A percentile compares a stretch with the other conserved stretches of the same genome.
Conservation (phyloP, 2,797 vertebrate genomes). For the Sebastiscus tertius region DNA sequence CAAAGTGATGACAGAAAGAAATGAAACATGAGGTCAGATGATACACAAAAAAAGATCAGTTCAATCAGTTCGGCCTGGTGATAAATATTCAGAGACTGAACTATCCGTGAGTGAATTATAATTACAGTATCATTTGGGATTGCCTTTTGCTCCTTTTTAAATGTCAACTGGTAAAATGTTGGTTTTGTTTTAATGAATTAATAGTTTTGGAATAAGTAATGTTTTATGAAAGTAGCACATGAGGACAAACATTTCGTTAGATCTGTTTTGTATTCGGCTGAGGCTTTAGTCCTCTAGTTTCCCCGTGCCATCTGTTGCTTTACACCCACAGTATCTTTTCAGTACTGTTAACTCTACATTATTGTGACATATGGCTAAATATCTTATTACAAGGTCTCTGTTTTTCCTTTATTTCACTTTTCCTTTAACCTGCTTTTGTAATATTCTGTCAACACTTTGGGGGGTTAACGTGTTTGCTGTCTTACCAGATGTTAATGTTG, state of each 20-base stretch:
- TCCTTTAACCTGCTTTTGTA: not conserved
- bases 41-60: not conserved
- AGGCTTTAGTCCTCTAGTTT: not conserved
- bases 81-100: conserved; percentile 21
- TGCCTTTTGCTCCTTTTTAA: not conserved
- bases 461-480: not conserved
- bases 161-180: conserved; percentile 8
- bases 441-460: rapidly evolving
- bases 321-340: not conserved
- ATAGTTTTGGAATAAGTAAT: not conserved
- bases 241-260: not conserved
- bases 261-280: not conserved
- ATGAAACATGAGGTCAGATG: not conserved
- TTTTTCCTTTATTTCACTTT: not conserved
- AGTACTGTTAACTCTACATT: not conserved
- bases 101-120: not conserved
- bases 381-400: not conserved
- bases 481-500: too few species aligned
- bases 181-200: not conserved
- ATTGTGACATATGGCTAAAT: not conserved
- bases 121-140: not conserved
- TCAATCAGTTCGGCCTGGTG: not conserved
- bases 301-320: not conserved
- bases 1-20: not conserved
- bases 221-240: not conserved